These are phyloP conservation scores for Trinectes maculatus DNA, from an alignment of 2,113 vertebrate species.

Conservation along the genomic window DNA sequence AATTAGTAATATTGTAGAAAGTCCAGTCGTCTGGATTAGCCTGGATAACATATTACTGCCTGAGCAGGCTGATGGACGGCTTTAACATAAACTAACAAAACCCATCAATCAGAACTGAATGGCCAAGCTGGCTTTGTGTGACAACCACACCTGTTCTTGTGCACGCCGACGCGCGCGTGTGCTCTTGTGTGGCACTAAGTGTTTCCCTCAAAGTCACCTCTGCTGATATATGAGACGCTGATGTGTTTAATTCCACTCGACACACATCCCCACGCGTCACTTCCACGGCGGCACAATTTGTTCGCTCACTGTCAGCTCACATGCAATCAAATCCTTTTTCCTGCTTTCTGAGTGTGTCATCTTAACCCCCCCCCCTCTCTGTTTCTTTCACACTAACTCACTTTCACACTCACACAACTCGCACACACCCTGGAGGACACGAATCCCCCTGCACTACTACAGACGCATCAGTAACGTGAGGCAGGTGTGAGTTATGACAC, in stretches of 20 bases:
- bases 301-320: slow-evolving; percentile 39
- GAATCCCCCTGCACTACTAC: slow-evolving; percentile 17
- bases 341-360: slow-evolving; percentile 39
- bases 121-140: background rate
- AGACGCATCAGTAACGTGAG: slow-evolving; percentile 32
- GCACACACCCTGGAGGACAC: slow-evolving; percentile 22
- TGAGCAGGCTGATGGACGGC: background rate
- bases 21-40: too few relatives aligned
- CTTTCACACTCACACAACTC: background rate
- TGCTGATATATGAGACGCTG: slow-evolving; percentile 7
- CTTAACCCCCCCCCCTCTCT: slow-evolving; percentile 14
- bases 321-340: slow-evolving; percentile 38
- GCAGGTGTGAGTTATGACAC: slow-evolving; percentile 45
- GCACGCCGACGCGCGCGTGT: too few relatives aligned
- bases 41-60: too few relatives aligned
- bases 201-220: slow-evolving; percentile 21
- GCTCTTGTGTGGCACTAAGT: too few relatives aligned
- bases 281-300: slow-evolving; percentile 33
- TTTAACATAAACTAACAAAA: background rate
- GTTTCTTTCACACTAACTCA: slow-evolving; percentile 19
- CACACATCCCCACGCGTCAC: slow-evolving; percentile 24
- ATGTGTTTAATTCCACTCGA: slow-evolving; percentile 29
- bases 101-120: background rate
- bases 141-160: too few relatives aligned
- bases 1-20: too few relatives aligned